phyloP scores from a whole-genome alignment of 2,113 vertebrate species.

The Cygnus atratus region DNA sequence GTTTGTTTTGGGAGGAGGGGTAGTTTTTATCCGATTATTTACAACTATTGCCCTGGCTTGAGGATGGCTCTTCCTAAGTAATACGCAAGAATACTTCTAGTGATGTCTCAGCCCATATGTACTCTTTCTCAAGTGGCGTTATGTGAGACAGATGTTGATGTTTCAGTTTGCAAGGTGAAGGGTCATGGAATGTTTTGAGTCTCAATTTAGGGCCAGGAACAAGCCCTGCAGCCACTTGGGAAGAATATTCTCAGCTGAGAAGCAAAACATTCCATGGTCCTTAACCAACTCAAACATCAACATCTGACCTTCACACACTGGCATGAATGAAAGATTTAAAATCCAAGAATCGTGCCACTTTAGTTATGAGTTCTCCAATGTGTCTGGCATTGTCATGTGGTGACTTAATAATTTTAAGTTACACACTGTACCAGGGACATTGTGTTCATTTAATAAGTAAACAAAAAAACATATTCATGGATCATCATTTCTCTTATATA shows the following conservation, averaged over 20 bases:
- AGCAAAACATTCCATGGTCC: conserved; percentile 40
- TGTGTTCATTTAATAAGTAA: background rate
- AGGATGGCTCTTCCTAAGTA: background rate
- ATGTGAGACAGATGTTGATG: background rate
- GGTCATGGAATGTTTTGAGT: conserved; percentile 58
- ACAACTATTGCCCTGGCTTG: background rate
- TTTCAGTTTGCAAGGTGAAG: conserved; percentile 30
- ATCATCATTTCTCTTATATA: background rate
- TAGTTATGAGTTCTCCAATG: background rate
- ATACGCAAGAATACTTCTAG: background rate
- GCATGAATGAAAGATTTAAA: conserved; percentile 65
- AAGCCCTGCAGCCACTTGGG: conserved; percentile 30
- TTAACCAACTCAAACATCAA: conserved; percentile 31
- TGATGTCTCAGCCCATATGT: background rate
- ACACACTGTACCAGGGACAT: background rate
- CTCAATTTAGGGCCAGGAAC: conserved; percentile 52
- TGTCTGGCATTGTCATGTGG: background rate
- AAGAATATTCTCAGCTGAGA: conserved; percentile 67
- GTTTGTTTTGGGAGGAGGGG: background rate
- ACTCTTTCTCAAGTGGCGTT: background rate
- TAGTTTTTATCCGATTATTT: background rate
- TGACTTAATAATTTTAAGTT: background rate
- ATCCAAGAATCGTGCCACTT: background rate
- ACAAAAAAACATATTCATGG: background rate
- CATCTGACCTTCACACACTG: conserved; percentile 46